Evolutionary conservation across 2,888 invertebrate species (phyloP).

Genomic region (Nemapogon koenigi): DNA sequence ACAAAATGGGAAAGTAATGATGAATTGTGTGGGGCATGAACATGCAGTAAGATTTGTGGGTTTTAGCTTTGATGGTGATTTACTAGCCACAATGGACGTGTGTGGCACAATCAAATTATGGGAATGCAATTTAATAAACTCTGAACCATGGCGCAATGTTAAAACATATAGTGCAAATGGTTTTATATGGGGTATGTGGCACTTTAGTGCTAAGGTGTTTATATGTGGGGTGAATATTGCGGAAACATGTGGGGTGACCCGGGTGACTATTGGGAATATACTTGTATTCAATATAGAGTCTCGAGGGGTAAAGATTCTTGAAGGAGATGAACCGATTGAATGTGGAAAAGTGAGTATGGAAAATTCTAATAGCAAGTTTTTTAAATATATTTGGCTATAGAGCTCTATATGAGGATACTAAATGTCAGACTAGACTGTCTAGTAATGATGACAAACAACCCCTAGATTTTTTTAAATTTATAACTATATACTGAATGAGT

Average conservation of each 20-base stretch:
- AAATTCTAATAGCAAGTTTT: too few species aligned
- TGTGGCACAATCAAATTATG: constrained; percentile 82
- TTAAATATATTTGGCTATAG: too few species aligned
- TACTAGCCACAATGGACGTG: constrained; percentile 89
- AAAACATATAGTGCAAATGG: constrained; percentile 82
- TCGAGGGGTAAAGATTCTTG: constrained; percentile 80
- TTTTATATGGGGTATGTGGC: constrained; percentile 90
- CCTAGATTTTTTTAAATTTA: too few species aligned
- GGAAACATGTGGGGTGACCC: too few species aligned
- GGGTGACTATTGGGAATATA: too few species aligned
- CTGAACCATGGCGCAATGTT: constrained; percentile 55
- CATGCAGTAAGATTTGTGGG: constrained; percentile 87
- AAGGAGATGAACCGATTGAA: constrained; percentile 71
- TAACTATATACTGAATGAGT: too few species aligned
- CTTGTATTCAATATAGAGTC: constrained; percentile 91
- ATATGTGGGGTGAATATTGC: constrained; percentile 83
- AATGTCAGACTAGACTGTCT: too few species aligned
- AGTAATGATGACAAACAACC: too few species aligned
- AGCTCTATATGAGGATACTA: too few species aligned
- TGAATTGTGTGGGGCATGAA: constrained; percentile 76
- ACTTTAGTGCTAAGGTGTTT: constrained; percentile 80
- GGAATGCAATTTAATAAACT: constrained; percentile 55
- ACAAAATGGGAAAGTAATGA: constrained; percentile 67
- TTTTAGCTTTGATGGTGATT: constrained; percentile 83
- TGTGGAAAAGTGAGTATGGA: constrained; percentile 65